A percentile compares a stretch with the other conserved stretches of the same genome.
phyloP scores from a whole-genome alignment of 2,113 vertebrate species.

The Dasyornis broadbenti region DNA sequence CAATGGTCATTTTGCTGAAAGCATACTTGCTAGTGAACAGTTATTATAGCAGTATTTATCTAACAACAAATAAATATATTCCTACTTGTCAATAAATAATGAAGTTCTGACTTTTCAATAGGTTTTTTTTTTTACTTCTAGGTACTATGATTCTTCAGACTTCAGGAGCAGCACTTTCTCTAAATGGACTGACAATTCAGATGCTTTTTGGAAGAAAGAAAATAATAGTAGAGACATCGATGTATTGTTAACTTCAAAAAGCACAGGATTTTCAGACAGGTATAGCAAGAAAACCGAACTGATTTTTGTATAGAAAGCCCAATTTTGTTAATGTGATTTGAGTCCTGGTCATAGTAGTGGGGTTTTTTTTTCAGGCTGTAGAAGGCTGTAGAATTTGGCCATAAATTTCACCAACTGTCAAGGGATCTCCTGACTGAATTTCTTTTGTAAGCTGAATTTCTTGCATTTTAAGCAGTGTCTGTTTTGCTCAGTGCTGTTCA shows the following conservation, averaged over 20 bases:
- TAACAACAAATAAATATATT: not conserved
- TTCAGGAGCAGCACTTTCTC: slow-evolving; percentile 72
- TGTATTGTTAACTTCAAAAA: slow-evolving; percentile 67
- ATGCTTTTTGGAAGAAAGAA: slow-evolving; percentile 82
- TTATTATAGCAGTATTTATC: not conserved
- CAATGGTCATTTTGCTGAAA: not conserved
- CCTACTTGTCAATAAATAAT: not conserved
- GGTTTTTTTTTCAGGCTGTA: not conserved
- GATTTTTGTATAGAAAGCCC: not conserved
- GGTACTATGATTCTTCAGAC: slow-evolving; percentile 76
- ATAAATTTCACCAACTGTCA: not conserved
- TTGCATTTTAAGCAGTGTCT: not conserved
- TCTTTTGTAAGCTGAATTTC: not conserved
- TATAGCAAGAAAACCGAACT: slow-evolving; percentile 4
- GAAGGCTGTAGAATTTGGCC: not conserved
- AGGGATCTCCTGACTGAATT: not conserved
- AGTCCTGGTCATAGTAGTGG: not conserved
- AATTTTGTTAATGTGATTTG: not conserved
- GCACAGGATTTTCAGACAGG: slow-evolving; percentile 78
- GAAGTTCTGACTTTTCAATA: not conserved
- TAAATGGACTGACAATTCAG: slow-evolving; percentile 77
- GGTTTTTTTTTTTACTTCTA: slow-evolving; percentile 4
- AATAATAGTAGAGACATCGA: slow-evolving; percentile 73
- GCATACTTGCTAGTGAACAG: not conserved
- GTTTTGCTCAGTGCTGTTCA: not conserved